Evolutionary conservation across 2,113 vertebrate genomes (phyloP).

Genomic region (Cyprinodon brontotheroides): DNA sequence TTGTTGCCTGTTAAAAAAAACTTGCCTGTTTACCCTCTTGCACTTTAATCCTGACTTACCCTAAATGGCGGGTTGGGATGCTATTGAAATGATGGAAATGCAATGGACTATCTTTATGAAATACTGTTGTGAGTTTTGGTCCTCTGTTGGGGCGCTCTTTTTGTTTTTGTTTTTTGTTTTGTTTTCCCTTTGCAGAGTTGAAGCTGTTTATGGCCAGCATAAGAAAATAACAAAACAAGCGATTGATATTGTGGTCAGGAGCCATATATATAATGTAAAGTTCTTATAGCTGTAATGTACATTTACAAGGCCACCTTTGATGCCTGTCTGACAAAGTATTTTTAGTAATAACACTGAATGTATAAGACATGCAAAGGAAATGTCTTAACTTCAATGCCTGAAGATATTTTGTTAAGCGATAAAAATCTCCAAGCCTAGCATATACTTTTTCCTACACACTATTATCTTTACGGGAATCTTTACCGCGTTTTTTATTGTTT

Average conservation of each 20-base stretch:
- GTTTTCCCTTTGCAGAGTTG: constrained; percentile 70
- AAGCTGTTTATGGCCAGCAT: constrained; percentile 71
- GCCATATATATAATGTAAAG: constrained; percentile 96
- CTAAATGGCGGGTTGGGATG: constrained; percentile 61
- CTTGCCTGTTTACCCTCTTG: constrained; percentile 63
- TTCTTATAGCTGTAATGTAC: constrained; percentile 98
- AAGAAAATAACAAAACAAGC: constrained; percentile 74
- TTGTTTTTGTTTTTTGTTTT: not conserved
- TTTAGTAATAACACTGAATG: constrained; percentile 98
- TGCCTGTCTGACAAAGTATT: constrained; percentile 90
- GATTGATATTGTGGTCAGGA: constrained; percentile 74
- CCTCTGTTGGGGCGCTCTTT: constrained; percentile 43
- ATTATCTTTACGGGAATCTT: constrained; percentile 79
- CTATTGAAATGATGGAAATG: constrained; percentile 60
- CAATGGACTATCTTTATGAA: constrained; percentile 68
- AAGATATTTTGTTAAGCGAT: constrained; percentile 88
- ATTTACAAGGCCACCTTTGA: constrained; percentile 85
- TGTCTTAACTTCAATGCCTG: constrained; percentile 85
- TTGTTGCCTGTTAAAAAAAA: constrained; percentile 60
- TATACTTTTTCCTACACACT: too few species aligned
- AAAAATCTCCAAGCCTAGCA: too few species aligned
- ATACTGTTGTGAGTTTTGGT: constrained; percentile 49
- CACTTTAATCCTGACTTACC: constrained; percentile 72
- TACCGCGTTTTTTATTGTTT: constrained; percentile 81
- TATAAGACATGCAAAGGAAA: constrained; percentile 82